Evolutionary conservation across 53 echinoderm and acorn worm species (phyloP), one percentile per base, ranked within the genome.

Genomic region (Astropecten irregularis): DNA sequence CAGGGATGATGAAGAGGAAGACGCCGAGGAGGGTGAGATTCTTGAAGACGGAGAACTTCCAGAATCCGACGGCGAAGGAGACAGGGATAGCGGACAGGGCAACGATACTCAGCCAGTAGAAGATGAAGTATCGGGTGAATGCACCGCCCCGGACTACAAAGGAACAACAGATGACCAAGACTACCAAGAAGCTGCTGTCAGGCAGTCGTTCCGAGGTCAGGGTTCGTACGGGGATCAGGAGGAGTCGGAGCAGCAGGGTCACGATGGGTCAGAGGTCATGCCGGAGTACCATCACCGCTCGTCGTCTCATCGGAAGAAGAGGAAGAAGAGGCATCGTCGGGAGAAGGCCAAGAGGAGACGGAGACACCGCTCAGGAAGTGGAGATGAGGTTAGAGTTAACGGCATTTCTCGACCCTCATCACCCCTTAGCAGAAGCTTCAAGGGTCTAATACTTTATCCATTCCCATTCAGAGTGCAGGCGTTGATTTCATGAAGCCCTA

Each of bases 11-110:
- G 84, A 77, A 26, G 89, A 66, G n/a, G 86, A 86, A 37, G 89
- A 93, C 31, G 85, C 73, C 10, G 83, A 93, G 49, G 91, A 91
- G 40, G 95, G 91, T 9, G 93, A 93, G 31, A 90, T 93, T 20
- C 84, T 92, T 37, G 93, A 91, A 49, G 92, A 95, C 22, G 92
- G 89, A 7, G 92, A 91, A 56, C 66, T 91, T 10, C 83, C 89
- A 18, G 93, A 97, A 49, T 88, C 84, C 26, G 95, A 89, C 59
- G 96, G 71, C 6, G 92, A 84, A 23, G 54, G 69, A 30, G 62
- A 54, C 25, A 29, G 20, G 3, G 69, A 57, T 20, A 31, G 61
- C 46, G 56, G 46, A 27, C 21, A 19, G 7, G 69, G 25, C 1
- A 42, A 35, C 13, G 66, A 47, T 50, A 69, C 84, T 5, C 84